Base-by-base conservation (phyloP, 1,140 invertebrate species). In the Oryctes rhinoceros region DNA sequence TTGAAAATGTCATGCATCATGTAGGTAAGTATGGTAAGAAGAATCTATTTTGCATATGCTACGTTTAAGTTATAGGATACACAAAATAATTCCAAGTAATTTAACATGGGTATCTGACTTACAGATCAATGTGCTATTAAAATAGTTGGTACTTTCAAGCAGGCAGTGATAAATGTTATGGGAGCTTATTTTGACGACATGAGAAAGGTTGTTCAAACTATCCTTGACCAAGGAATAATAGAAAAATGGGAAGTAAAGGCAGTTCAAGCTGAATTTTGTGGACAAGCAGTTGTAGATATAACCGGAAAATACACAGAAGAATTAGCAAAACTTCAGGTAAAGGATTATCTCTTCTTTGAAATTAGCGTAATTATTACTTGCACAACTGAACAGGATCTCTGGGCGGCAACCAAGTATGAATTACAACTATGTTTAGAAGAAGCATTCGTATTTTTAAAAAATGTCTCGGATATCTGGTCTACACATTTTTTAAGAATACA, bases 241-340 rank as follows among this genome's bases (percentile, higher is more conserved):
- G 75, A 76, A 20, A 76, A 24, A 9, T 76, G 39, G 75, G 75
- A 76, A 37, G 44, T 76, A 24, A 76, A 76, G 7, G 75, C 18
- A 15, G 9, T 76, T 10, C n/a, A 44, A 49, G 18, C 75, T n/a
- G 75, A 76, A 76, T 49, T 48, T 48, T 76, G 75, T 24, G 75
- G 75, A 44, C 75, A 44, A 49, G 75, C 75, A 18, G 75, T 76
- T 7, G 18, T 76, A 49, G 35, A 76, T 6, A n/a, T 76, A 6
- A 49, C 37, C 15, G 47, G 37, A 49, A 76, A 76, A 76, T 76
- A 76, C 20, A 76, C 37, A 20, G 75, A 44, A n/a, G 39, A 76
- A 76, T 76, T 76, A 37, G 11, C 18, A 44, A 15, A 15, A 24
- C 18, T 76, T 7, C 39, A 76, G 18, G 75, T 76, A 76, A 71